Base-by-base conservation (phyloP, 2,888 invertebrate species). In the Drepanosiphum platanoidis region DNA sequence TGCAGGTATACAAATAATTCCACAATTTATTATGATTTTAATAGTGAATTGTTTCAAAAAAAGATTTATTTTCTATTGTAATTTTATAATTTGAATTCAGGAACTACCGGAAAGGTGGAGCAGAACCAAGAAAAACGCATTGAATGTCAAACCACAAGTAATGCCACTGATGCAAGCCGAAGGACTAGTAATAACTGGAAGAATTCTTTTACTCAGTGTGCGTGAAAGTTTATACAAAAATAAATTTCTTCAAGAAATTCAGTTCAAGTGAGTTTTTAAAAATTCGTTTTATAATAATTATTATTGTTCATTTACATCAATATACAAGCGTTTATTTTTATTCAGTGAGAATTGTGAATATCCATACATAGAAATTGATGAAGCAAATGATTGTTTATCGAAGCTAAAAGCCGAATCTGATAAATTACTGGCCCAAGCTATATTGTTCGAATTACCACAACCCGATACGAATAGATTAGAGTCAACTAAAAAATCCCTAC, bases 81-180 rank as follows among this genome's bases (percentile, higher is more conserved):
- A 64, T 3, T 39, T 58, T 77, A 13, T 68, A 46, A 15, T 91
- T 89, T 94, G 52, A 18, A 52, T 27, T 88, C 92, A 94, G 89
- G 94, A 96, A 88, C 90, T 98, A 68, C 98, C 98, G 0, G 96
- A 96, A 88, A 93, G 92, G 88, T 98, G 98, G 98, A 92, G 92
- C 80, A 94, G 93, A 88, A 92, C 96, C 11, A 96, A 97, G 89
- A 96, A 96, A 90, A 91, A 94, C 86, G 94, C 95, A 0, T 93
- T 95, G 2, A 93, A 94, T 80, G 93, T 95, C 75, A 96, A 96
- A 90, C 96, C 96, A 89, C 92, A 93, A 74, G 96, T 97, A 64
- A 95, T 94, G 1, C 97, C 98, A 32, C 91, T 97, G 86, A 96
- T 97, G 90, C 94, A 96, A 7, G 94, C 94, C 86, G 97, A 98